Conservation (phyloP, 2,113 vertebrate genomes). For the Heteronetta atricapilla region DNA sequence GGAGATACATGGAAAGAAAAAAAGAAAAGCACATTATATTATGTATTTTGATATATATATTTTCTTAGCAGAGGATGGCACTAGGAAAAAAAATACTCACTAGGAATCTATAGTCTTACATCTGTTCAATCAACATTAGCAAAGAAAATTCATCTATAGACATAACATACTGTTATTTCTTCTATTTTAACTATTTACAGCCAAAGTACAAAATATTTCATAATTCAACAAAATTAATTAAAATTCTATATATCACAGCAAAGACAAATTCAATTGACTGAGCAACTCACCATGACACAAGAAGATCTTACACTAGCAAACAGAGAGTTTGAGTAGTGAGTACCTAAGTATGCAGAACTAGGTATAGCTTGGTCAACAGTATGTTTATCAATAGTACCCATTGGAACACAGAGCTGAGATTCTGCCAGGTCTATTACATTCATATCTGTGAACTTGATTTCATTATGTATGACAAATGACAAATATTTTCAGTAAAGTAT, state of each 20-base stretch:
- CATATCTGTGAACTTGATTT: not conserved
- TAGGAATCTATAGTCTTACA: not conserved
- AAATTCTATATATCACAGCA: not conserved
- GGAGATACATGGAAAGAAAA: not conserved
- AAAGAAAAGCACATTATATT: not conserved
- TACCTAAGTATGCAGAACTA: not conserved
- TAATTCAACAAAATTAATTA: not conserved
- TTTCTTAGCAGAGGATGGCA: not conserved
- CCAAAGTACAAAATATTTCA: not conserved
- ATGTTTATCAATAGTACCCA: not conserved
- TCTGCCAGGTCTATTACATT: not conserved
- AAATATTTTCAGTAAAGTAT: not conserved
- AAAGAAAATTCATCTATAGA: not conserved
- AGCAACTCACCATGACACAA: not conserved
- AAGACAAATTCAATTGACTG: not conserved
- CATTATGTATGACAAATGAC: not conserved
- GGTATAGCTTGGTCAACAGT: not conserved
- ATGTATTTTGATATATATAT: not conserved
- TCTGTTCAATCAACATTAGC: not conserved
- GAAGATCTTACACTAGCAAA: not conserved
- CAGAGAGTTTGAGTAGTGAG: not conserved
- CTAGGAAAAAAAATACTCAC: not conserved
- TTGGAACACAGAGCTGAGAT: not conserved
- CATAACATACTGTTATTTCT: not conserved
- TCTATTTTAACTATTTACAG: conserved; percentile 5